Conservation (phyloP, 1,140 invertebrate species). For the Adoxophyes honmai region DNA sequence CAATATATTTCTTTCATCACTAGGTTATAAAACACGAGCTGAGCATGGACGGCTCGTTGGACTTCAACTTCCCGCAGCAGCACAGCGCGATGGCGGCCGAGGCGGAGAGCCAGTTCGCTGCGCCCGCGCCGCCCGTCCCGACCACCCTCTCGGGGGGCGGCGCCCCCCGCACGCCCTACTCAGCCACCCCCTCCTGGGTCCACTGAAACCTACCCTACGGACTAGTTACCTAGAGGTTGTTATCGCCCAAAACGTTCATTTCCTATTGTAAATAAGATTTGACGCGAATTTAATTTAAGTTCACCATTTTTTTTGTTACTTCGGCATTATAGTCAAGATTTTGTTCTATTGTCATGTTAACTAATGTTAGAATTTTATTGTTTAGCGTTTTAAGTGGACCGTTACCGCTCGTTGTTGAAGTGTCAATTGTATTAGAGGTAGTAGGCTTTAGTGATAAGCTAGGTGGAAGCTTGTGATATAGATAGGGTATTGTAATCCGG, state of each 20-base stretch:
- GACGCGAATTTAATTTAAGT: conserved; percentile 38
- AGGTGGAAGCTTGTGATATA: conserved; percentile 73
- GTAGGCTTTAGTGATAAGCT: conserved; percentile 61
- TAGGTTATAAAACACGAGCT: conserved; percentile 95
- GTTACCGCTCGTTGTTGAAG: conserved; percentile 67
- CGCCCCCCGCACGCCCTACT: conserved; percentile 49
- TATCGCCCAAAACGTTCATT: conserved; percentile 15
- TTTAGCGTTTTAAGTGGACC: conserved; percentile 57
- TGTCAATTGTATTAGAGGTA: conserved; percentile 68
- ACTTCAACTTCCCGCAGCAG: conserved; percentile 90
- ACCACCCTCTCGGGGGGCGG: conserved; percentile 57
- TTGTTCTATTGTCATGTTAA: conserved; percentile 66
- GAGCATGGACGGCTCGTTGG: conserved; percentile 93
- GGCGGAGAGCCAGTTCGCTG: conserved; percentile 57
- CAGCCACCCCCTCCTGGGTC: conserved; percentile 66
- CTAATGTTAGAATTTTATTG: conserved; percentile 71
- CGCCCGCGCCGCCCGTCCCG: conserved; percentile 63
- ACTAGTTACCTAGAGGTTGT: conserved; percentile 40
- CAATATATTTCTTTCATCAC: conserved; percentile 17
- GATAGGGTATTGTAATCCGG: conserved; percentile 39
- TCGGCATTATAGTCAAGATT: conserved; percentile 57
- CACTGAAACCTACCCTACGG: conserved; percentile 43
- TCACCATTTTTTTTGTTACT: conserved; percentile 43
- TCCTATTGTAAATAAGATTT: conserved; percentile 40
- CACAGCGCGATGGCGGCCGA: conserved; percentile 56